phyloP scores from a whole-genome alignment of 2,113 vertebrate species.

The Lipophrys pholis region DNA sequence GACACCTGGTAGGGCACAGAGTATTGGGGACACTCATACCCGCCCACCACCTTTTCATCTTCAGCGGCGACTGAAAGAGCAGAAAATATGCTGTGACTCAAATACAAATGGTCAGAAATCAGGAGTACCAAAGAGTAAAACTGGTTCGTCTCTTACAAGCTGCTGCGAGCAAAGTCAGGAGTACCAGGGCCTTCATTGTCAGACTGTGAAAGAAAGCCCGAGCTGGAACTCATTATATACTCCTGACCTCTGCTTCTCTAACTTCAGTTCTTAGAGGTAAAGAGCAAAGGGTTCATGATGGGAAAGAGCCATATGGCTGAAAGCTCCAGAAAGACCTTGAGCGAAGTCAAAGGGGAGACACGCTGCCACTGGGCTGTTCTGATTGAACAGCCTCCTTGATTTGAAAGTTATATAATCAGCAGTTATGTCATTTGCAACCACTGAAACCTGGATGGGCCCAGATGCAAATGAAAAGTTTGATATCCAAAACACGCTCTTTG shows the following conservation, averaged over 20 bases:
- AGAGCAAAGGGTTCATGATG: slow-evolving; percentile 19
- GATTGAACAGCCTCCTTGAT: neutral
- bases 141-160: slow-evolving; percentile 53
- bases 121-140: neutral
- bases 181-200: slow-evolving; percentile 70
- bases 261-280: neutral
- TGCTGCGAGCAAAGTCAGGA: slow-evolving; percentile 75
- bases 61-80: slow-evolving; percentile 70
- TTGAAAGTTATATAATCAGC: slow-evolving; percentile 10
- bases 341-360: slow-evolving; percentile 1
- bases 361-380: neutral
- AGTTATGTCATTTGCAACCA: slow-evolving; percentile 12
- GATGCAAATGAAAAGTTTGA: neutral
- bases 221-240: slow-evolving; percentile 33
- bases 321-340: slow-evolving; percentile 45
- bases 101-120: too few species aligned
- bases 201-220: neutral
- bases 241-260: neutral
- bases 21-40: slow-evolving; percentile 78
- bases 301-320: slow-evolving; percentile 63
- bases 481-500: neutral
- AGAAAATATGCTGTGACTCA: neutral
- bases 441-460: neutral
- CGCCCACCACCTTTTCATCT: slow-evolving; percentile 84
- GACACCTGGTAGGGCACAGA: slow-evolving; percentile 84